phyloP scores from a whole-genome alignment of 2,888 invertebrate species.

The Tortrix viridana region DNA sequence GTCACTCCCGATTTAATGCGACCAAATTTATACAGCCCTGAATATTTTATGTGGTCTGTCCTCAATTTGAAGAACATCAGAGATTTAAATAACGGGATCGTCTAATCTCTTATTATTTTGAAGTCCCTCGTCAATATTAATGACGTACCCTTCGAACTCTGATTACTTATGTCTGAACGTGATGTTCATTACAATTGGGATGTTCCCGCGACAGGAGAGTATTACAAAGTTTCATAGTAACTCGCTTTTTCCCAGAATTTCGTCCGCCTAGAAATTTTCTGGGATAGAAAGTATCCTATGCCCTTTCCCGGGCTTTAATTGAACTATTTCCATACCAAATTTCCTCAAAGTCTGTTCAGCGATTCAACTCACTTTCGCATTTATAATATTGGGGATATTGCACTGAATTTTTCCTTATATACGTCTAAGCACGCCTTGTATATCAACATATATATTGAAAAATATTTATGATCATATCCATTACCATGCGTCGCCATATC shows the following conservation, averaged over 20 bases:
- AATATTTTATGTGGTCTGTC: background rate
- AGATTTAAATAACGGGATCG: conserved; percentile 12
- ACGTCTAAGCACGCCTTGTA: conserved; percentile 2
- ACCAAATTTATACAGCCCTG: conserved; percentile 35
- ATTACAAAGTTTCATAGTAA: background rate
- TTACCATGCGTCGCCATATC: conserved; percentile 34
- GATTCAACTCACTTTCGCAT: too few relatives aligned
- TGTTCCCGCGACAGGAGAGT: conserved; percentile 10
- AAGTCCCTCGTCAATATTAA: conserved; percentile 55
- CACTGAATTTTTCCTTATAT: conserved; percentile 1
- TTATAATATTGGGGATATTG: too few relatives aligned
- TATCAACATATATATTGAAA: conserved; percentile 19
- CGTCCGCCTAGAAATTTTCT: too few relatives aligned
- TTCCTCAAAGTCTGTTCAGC: too few relatives aligned
- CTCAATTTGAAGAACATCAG: conserved; percentile 13
- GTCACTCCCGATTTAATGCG: conserved; percentile 34
- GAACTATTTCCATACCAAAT: too few relatives aligned
- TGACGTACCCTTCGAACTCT: conserved; percentile 55
- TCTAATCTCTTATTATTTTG: conserved; percentile 38
- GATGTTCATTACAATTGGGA: conserved; percentile 47
- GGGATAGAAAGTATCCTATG: too few relatives aligned
- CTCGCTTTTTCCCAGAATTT: too few relatives aligned
- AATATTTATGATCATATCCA: conserved; percentile 25
- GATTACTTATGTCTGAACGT: conserved; percentile 58
- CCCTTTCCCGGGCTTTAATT: too few relatives aligned